Base-by-base conservation (phyloP, 2,888 invertebrate genomes). In the Synanthedon vespiformis region DNA sequence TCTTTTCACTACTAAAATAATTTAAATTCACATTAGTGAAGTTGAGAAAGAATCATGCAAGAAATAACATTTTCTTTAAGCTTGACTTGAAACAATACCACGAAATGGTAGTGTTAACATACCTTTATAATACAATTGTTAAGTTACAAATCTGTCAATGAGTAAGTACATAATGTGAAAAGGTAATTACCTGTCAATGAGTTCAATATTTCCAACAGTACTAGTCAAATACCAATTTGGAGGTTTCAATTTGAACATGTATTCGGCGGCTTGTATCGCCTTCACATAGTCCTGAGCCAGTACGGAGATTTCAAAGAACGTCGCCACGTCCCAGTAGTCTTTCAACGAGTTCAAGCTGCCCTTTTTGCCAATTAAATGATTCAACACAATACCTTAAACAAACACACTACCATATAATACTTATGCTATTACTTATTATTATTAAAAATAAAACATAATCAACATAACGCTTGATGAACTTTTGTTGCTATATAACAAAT, bases 311-410 rank as follows among this genome's bases (percentile, higher is more conserved):
- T 98, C 98, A 78, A 99, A 98, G 89, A 97, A 99, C 1, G 97
- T 98, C 0, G 98, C 98, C 12, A 99, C 98, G 77, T 98, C 98
- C 99, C 99, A 99, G 73, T 99, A 99, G 74, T 99, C 98, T 63
- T 94, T 94, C 16, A 99, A 88, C 0, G 96, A 95, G 0, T 94
- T 92, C 34, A 99, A 83, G 72, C 96, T 97, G 48, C 99, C 99
- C 75, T 99, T 99, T 73, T 97, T 95, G 0, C 99, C 99, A 67
- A 99, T 98, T 55, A 99, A 88, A 83, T 98, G 98, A 77, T 99
- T 99, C 58, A 99, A 83, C 8, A 97, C 95, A 91, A 98, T 95
- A 51, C 94, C 94, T 88, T 67, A 4, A 92, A 80, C 49, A 56
- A 59, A 57, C 57, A 48, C 3, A 8, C 13, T 11, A 22, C 12